Conservation (phyloP, 2,797 vertebrate genomes). For the Cuculus canorus region DNA sequence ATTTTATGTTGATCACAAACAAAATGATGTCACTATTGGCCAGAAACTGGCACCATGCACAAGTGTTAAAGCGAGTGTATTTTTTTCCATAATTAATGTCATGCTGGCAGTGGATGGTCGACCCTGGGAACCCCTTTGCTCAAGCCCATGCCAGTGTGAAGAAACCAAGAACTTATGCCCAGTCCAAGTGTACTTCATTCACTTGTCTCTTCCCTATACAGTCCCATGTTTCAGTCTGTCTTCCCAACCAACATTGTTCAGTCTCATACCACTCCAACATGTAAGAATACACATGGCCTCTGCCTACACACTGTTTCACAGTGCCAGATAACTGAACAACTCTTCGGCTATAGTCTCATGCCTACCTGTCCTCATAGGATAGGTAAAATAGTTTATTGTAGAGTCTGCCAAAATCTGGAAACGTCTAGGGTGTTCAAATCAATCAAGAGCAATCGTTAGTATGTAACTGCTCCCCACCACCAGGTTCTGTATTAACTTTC, state of each 20-base stretch:
- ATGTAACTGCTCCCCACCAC: not conserved
- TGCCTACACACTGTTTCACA: not conserved
- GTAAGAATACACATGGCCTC: not conserved
- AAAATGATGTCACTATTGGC: conserved; percentile 49
- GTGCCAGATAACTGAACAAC: not conserved
- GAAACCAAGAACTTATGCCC: not conserved
- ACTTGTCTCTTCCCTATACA: not conserved
- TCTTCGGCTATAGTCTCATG: not conserved
- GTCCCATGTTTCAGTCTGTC: not conserved
- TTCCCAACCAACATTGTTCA: not conserved
- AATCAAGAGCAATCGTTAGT: not conserved
- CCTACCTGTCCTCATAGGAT: not conserved
- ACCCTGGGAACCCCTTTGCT: not conserved
- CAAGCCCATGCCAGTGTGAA: not conserved
- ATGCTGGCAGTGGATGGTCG: not conserved
- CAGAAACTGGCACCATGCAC: not conserved
- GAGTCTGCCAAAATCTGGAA: not conserved
- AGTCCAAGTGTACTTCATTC: not conserved
- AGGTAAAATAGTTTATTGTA: not conserved
- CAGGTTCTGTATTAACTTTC: not conserved
- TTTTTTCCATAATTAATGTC: conserved; percentile 27
- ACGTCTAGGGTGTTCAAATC: not conserved
- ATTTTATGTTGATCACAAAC: conserved; percentile 48
- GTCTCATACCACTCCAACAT: accelerated
- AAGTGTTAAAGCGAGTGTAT: not conserved